Evolutionary conservation across 2,888 invertebrate genomes (phyloP).

Genomic region (Mongoloraphidia duomilia): DNA sequence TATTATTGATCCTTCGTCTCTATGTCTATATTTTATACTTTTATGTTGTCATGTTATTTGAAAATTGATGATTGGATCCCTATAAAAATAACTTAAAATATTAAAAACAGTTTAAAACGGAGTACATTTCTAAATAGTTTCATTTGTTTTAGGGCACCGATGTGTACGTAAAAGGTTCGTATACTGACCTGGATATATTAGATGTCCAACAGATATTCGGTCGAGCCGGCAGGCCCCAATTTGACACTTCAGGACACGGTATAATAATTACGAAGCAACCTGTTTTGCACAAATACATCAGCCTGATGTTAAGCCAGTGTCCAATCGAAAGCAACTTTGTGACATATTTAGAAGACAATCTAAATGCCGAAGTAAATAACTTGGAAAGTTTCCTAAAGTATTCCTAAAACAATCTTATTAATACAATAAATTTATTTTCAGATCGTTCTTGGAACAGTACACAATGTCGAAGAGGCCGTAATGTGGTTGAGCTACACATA

Average conservation of each 20-base stretch:
- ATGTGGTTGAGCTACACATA: slow-evolving; percentile 98
- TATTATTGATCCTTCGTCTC: too few species aligned
- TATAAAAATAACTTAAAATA: not conserved
- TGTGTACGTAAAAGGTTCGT: slow-evolving; percentile 89
- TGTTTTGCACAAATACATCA: slow-evolving; percentile 85
- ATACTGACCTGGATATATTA: slow-evolving; percentile 88
- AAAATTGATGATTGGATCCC: too few species aligned
- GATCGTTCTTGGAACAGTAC: slow-evolving; percentile 90
- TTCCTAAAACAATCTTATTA: slow-evolving; percentile 1
- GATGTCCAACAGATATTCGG: slow-evolving; percentile 99
- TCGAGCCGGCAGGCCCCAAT: slow-evolving; percentile 95
- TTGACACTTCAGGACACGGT: slow-evolving; percentile 86
- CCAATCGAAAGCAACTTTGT: slow-evolving; percentile 98
- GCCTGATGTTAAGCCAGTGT: slow-evolving; percentile 86
- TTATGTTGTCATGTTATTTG: too few species aligned
- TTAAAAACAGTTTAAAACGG: too few species aligned
- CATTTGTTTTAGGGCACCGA: slow-evolving; percentile 66
- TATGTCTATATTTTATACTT: too few species aligned
- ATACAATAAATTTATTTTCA: slow-evolving; percentile 24
- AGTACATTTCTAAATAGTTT: not conserved
- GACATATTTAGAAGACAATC: slow-evolving; percentile 80
- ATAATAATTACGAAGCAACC: slow-evolving; percentile 89
- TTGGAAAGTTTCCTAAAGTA: not conserved
- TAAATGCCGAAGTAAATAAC: slow-evolving; percentile 80
- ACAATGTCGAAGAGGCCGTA: slow-evolving; percentile 89